phyloP scores from a whole-genome alignment of 2,888 invertebrate species.

The Chironomus tentans region DNA sequence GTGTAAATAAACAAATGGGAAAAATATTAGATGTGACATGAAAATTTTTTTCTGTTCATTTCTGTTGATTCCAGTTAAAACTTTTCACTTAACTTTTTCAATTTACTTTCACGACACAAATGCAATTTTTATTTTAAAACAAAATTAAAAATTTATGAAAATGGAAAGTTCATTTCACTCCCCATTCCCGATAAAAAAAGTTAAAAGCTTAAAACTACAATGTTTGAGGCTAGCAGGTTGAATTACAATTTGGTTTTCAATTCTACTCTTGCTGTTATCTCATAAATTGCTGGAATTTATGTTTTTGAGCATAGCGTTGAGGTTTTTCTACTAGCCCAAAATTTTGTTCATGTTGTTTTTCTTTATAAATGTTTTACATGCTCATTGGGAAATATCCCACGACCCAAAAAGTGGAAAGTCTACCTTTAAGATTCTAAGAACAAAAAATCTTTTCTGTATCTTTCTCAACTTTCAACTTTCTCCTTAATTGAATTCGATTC shows the following conservation, averaged over 20 bases:
- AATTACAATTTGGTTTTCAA: background rate
- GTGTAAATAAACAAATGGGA: background rate
- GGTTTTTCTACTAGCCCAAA: background rate
- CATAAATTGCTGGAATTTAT: background rate
- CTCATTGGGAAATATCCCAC: background rate
- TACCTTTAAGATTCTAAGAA: too few species aligned
- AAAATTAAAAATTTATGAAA: too few species aligned
- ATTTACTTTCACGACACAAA: background rate
- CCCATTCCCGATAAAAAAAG: background rate
- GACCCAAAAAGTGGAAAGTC: too few species aligned
- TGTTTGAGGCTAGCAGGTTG: background rate
- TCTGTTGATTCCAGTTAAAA: background rate
- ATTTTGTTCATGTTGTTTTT: background rate
- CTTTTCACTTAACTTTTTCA: background rate
- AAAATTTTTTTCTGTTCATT: background rate
- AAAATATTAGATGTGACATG: background rate
- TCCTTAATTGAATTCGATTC: too few species aligned
- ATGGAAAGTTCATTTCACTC: too few species aligned
- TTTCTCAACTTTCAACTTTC: too few species aligned
- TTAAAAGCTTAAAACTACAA: background rate
- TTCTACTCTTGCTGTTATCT: background rate
- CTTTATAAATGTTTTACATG: background rate
- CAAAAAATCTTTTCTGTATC: too few species aligned
- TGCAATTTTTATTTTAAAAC: too few species aligned
- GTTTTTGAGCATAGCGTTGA: background rate